Evolutionary conservation across 2,888 invertebrate genomes (phyloP).

Genomic region (Tinea trinotella): DNA sequence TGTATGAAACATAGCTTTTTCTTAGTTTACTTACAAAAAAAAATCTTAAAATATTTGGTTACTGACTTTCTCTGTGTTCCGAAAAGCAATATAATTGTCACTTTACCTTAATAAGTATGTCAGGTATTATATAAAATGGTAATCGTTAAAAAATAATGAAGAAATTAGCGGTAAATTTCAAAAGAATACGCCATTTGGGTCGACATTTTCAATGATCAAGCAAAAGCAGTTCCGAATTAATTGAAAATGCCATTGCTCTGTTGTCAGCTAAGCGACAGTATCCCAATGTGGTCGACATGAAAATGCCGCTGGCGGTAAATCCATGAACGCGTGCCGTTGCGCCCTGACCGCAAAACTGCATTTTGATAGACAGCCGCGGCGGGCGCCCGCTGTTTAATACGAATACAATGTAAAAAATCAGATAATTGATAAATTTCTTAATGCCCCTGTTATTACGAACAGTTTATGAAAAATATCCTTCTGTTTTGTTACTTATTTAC

Average conservation of each 20-base stretch:
- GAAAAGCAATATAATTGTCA: too few species aligned
- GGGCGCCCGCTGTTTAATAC: slow-evolving; percentile 41
- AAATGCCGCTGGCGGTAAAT: slow-evolving; percentile 57
- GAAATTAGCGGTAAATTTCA: neutral
- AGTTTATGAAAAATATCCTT: too few species aligned
- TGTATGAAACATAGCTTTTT: too few species aligned
- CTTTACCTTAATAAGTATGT: too few species aligned
- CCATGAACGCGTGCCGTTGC: slow-evolving; percentile 44
- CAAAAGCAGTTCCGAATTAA: slow-evolving; percentile 36
- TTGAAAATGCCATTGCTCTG: slow-evolving; percentile 38
- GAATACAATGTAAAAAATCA: slow-evolving; percentile 34
- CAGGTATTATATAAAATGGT: neutral
- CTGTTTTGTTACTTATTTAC: too few species aligned
- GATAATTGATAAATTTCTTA: slow-evolving; percentile 8
- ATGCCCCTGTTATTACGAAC: too few species aligned
- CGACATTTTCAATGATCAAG: slow-evolving; percentile 13
- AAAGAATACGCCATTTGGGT: slow-evolving; percentile 1
- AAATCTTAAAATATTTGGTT: too few species aligned
- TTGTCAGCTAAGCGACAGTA: slow-evolving; percentile 43
- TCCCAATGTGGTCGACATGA: slow-evolving; percentile 45
- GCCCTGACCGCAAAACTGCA: slow-evolving; percentile 53
- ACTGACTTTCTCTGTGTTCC: too few species aligned
- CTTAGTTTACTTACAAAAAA: too few species aligned
- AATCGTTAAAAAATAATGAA: neutral
- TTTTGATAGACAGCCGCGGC: slow-evolving; percentile 59